Conservation (phyloP, 2,888 invertebrate genomes). For the Hemicrepidius hirtus region DNA sequence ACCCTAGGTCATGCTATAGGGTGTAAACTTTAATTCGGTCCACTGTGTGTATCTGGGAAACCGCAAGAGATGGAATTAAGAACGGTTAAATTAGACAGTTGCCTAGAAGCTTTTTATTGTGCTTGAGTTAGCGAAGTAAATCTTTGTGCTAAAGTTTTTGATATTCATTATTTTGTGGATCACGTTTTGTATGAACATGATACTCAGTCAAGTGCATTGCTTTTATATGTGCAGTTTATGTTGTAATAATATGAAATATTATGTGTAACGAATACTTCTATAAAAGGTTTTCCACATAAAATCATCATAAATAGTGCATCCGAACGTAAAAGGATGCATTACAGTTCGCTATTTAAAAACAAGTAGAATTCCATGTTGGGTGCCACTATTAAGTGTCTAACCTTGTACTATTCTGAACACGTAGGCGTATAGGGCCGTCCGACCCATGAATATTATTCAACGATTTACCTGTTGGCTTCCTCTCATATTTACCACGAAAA, state of each 20-base stretch:
- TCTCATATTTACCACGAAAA: neutral
- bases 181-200: too few species aligned
- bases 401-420: slow-evolving; percentile 23
- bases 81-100: too few species aligned
- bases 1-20: too few species aligned
- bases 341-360: slow-evolving; percentile 18
- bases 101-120: too few species aligned
- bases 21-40: too few species aligned
- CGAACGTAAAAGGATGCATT: slow-evolving; percentile 9
- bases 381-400: slow-evolving; percentile 18
- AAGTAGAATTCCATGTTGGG: slow-evolving; percentile 18
- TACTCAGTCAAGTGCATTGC: neutral
- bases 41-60: too few species aligned
- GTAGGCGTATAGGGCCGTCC: slow-evolving; percentile 21
- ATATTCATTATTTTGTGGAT: too few species aligned
- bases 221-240: slow-evolving; percentile 20
- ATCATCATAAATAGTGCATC: slow-evolving; percentile 28
- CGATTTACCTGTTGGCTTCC: slow-evolving; percentile 31
- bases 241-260: slow-evolving; percentile 21
- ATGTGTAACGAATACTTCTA: slow-evolving; percentile 5
- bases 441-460: slow-evolving; percentile 31
- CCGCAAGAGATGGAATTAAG: too few species aligned
- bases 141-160: too few species aligned
- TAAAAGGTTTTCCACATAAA: slow-evolving; percentile 12
- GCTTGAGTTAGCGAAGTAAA: too few species aligned